Conservation (phyloP, 2,888 invertebrate species). For the Pilophorus perplexus region DNA sequence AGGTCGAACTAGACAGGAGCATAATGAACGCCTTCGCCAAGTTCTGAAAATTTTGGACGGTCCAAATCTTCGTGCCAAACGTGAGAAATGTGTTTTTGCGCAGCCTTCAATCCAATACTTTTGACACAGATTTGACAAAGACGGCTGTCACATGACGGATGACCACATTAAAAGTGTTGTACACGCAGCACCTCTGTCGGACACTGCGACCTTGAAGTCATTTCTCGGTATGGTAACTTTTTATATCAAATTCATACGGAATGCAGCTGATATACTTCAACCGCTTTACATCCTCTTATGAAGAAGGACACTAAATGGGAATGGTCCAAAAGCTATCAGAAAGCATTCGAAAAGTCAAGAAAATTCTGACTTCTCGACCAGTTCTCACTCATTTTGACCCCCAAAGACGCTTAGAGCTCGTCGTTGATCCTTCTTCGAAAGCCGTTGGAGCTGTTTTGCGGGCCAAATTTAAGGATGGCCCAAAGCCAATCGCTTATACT, state of each 20-base stretch:
- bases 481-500: slow-evolving; percentile 1
- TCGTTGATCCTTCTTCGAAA: slow-evolving; percentile 21
- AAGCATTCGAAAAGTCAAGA: slow-evolving; percentile 32
- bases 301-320: slow-evolving; percentile 18
- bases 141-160: slow-evolving; percentile 36
- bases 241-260: slow-evolving; percentile 50
- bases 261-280: slow-evolving; percentile 27
- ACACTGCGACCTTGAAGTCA: slow-evolving; percentile 46
- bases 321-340: slow-evolving; percentile 13
- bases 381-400: slow-evolving; percentile 36
- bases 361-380: slow-evolving; percentile 4
- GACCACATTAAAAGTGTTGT: slow-evolving; percentile 46
- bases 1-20: slow-evolving; percentile 5
- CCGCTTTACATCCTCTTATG: slow-evolving; percentile 32
- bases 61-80: slow-evolving; percentile 30
- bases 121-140: slow-evolving; percentile 28
- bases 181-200: slow-evolving; percentile 45
- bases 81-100: no score
- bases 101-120: slow-evolving; percentile 27
- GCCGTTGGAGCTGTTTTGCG: slow-evolving; percentile 16
- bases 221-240: slow-evolving; percentile 51
- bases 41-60: slow-evolving; percentile 18
- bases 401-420: neutral
- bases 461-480: neutral
- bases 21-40: slow-evolving; percentile 16